Evolutionary conservation across 2,888 invertebrate genomes (phyloP).

Genomic region (Timema cristinae): DNA sequence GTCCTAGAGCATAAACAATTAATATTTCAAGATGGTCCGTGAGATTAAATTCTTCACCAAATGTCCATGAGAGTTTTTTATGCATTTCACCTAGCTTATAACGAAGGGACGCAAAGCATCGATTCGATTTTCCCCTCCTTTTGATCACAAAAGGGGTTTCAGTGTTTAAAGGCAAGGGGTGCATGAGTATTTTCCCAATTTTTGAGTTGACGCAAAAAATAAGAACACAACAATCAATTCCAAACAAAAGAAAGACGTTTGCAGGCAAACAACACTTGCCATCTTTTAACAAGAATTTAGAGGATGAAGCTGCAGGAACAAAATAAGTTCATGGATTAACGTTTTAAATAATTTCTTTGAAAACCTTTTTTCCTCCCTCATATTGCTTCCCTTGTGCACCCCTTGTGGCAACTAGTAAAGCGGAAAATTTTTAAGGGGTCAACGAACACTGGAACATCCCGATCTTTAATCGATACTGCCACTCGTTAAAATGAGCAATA

Average conservation of each 20-base stretch:
- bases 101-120: slow-evolving; percentile 2
- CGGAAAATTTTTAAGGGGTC: too few relatives aligned
- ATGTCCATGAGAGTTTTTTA: background rate
- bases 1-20: too few relatives aligned
- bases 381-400: slow-evolving; percentile 29
- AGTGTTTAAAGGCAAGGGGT: background rate
- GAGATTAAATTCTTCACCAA: background rate
- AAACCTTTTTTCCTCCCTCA: slow-evolving; percentile 22
- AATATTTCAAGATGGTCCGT: too few relatives aligned
- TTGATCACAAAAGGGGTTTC: background rate
- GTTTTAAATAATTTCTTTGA: slow-evolving; percentile 18
- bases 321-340: slow-evolving; percentile 26
- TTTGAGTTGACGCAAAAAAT: background rate
- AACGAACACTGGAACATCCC: too few relatives aligned
- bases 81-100: background rate
- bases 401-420: background rate
- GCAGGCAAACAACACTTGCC: slow-evolving; percentile 36
- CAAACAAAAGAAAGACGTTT: slow-evolving; percentile 32
- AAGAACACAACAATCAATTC: slow-evolving; percentile 35
- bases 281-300: slow-evolving; percentile 35
- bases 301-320: slow-evolving; percentile 25
- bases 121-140: background rate
- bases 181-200: slow-evolving; percentile 9
- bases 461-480: too few relatives aligned
- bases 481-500: too few relatives aligned